These are phyloP conservation scores for Dryoscopus gambensis DNA, from an alignment of 2,113 vertebrate genomes.

Conservation along the genomic window DNA sequence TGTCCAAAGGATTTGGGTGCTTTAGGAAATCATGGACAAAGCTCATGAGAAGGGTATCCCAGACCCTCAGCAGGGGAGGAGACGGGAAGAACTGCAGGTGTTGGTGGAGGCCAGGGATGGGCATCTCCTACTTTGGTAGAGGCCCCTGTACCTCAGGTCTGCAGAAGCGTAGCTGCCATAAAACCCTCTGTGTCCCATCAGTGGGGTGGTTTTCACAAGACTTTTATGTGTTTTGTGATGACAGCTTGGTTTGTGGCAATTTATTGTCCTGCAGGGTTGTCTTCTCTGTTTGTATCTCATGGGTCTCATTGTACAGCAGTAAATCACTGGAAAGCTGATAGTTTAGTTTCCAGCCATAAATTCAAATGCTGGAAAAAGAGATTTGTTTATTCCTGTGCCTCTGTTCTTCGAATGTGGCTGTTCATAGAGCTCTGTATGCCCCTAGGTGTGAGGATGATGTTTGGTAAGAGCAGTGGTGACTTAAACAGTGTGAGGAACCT, in stretches of 20 bases:
- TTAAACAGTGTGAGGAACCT: not conserved
- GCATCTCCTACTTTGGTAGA: not conserved
- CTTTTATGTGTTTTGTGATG: not conserved
- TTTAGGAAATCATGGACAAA: not conserved
- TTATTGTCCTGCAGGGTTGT: constrained; percentile 23
- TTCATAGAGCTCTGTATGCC: not conserved
- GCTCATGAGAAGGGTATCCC: not conserved
- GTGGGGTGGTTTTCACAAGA: not conserved
- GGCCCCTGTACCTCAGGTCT: not conserved
- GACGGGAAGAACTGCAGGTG: not conserved
- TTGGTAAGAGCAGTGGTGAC: not conserved
- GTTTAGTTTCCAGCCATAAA: constrained; percentile 44
- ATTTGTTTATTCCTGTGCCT: not conserved
- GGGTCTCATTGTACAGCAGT: not conserved
- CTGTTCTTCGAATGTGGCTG: not conserved
- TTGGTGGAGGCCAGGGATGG: not conserved
- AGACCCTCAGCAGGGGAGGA: not conserved
- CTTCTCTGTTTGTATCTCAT: constrained; percentile 8
- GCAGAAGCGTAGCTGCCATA: not conserved
- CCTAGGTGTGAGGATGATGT: not conserved
- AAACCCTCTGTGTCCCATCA: not conserved
- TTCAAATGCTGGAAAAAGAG: not conserved
- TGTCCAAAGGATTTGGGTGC: not conserved
- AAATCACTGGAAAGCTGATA: constrained; percentile 19
- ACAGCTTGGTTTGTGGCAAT: constrained; percentile 17